phyloP scores from a whole-genome alignment of 2,797 vertebrate species.

The Gephyroberyx darwinii region DNA sequence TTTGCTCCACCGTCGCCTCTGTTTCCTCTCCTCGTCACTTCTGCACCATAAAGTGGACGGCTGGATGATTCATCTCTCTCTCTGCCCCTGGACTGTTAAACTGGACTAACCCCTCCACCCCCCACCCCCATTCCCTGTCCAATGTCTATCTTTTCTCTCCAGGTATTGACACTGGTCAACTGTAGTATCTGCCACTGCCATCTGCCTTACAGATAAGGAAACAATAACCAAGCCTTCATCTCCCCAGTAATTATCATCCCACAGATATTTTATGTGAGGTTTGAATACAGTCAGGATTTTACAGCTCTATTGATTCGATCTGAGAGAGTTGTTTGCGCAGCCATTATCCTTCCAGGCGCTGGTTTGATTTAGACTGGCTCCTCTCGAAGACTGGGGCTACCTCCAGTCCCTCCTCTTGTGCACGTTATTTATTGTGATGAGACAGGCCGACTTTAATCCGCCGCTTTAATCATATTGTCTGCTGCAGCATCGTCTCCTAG shows the following conservation, averaged over 20 bases:
- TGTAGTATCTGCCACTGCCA: constrained; percentile 18
- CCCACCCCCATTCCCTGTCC: constrained; percentile 43
- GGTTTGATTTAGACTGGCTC: constrained; percentile 54
- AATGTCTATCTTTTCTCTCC: constrained; percentile 53
- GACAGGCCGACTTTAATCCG: constrained; percentile 28
- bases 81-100: constrained; percentile 59
- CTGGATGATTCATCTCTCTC: constrained; percentile 67
- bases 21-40: constrained; percentile 53
- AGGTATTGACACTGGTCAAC: constrained; percentile 55
- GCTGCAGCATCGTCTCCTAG: constrained; percentile 17
- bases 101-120: constrained; percentile 46
- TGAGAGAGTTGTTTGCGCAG: constrained; percentile 58
- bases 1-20: constrained; percentile 45
- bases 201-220: constrained; percentile 46
- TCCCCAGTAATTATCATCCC: constrained; percentile 41
- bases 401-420: constrained; percentile 32
- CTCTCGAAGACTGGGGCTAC: constrained; percentile 31
- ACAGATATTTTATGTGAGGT: constrained; percentile 51
- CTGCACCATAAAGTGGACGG: constrained; percentile 62
- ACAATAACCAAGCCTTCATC: constrained; percentile 40
- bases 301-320: constrained; percentile 55
- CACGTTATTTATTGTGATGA: constrained; percentile 47
- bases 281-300: constrained; percentile 51
- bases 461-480: constrained; percentile 47
- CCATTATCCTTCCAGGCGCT: constrained; percentile 33